Conservation (phyloP, 2,888 invertebrate species). For the Ormyrus nitidulus region DNA sequence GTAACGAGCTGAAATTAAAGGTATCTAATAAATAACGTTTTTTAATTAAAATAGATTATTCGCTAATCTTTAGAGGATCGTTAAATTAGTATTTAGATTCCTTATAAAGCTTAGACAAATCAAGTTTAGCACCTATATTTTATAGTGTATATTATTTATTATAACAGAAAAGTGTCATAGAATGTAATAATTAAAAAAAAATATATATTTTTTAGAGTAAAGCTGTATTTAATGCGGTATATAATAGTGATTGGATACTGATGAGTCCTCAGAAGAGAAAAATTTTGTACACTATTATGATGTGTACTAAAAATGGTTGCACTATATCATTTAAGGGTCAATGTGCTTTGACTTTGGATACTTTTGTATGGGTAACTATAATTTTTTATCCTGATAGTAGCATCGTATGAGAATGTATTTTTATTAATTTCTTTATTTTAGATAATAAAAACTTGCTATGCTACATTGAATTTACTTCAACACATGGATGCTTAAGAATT, state of each 20-base stretch:
- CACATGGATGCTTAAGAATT: too few relatives aligned
- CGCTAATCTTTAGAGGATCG: too few relatives aligned
- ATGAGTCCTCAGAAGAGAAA: not conserved
- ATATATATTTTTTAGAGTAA: not conserved
- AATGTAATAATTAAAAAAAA: not conserved
- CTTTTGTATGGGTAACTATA: constrained; percentile 47
- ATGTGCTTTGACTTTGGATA: constrained; percentile 41
- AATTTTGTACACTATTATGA: constrained; percentile 47
- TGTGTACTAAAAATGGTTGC: constrained; percentile 16
- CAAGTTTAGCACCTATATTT: too few relatives aligned
- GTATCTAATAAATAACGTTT: not conserved
- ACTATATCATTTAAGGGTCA: constrained; percentile 53
- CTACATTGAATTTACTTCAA: too few relatives aligned
- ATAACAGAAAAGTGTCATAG: too few relatives aligned
- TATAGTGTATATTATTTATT: too few relatives aligned
- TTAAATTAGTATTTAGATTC: too few relatives aligned
- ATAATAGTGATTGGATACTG: too few relatives aligned
- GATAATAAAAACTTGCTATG: too few relatives aligned
- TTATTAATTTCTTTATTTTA: not conserved
- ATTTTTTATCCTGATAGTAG: not conserved
- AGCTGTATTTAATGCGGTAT: not conserved
- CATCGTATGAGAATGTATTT: too few relatives aligned
- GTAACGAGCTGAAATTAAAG: constrained; percentile 28
- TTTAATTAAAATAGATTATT: too few relatives aligned
- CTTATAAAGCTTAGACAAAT: too few relatives aligned